Evolutionary conservation across 2,797 vertebrate genomes (phyloP).

Genomic region (Falco naumanni): DNA sequence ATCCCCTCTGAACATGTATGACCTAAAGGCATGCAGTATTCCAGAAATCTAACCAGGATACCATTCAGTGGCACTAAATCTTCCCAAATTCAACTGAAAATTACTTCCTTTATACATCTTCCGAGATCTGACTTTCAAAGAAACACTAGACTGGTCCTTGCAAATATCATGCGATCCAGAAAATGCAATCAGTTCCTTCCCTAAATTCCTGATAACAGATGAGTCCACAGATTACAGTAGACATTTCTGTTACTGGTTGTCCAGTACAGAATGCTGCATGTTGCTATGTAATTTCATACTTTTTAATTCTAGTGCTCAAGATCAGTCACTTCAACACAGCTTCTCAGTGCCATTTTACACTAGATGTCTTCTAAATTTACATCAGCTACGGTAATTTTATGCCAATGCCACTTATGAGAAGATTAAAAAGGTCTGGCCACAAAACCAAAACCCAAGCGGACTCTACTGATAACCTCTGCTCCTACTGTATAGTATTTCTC

Average conservation of each 20-base stretch:
- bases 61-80: not conserved
- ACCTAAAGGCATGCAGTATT: not conserved
- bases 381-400: not conserved
- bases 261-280: not conserved
- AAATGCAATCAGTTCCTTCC: not conserved
- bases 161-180: not conserved
- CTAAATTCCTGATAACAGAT: not conserved
- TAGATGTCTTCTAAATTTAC: not conserved
- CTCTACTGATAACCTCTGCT: not conserved
- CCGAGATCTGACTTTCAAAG: not conserved
- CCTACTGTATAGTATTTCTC: not conserved
- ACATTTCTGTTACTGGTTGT: not conserved
- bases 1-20: not conserved
- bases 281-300: not conserved
- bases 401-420: not conserved
- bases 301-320: not conserved
- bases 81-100: not conserved
- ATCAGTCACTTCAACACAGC: not conserved
- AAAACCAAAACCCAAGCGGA: not conserved
- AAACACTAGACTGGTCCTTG: not conserved
- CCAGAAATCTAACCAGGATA: not conserved
- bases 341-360: not conserved
- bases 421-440: not conserved
- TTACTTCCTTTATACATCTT: not conserved
- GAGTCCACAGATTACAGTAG: not conserved